phyloP scores from a whole-genome alignment of 2,113 vertebrate species.

The Odocoileus virginianus region DNA sequence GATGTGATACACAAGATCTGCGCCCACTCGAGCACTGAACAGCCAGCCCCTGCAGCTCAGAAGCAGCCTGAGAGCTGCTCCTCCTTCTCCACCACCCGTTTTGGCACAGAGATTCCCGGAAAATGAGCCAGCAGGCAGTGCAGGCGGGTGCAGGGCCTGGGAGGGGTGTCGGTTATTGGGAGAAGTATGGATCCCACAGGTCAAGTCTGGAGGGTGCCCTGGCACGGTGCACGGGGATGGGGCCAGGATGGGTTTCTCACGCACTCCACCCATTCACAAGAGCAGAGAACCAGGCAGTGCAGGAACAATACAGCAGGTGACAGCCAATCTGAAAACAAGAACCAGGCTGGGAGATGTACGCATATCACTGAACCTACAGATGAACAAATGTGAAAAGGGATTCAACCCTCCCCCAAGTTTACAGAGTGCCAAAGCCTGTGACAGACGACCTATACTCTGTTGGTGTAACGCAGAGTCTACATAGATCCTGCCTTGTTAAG shows the following conservation, averaged over 20 bases:
- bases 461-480: background rate
- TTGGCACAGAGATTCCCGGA: background rate
- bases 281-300: background rate
- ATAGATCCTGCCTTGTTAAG: background rate
- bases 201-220: background rate
- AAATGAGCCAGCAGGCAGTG: background rate
- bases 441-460: rapidly evolving
- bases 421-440: background rate
- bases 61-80: too few species aligned
- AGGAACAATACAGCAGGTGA: background rate
- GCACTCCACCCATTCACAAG: background rate
- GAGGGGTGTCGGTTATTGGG: too few species aligned
- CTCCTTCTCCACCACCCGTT: background rate
- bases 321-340: background rate
- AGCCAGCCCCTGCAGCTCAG: background rate
- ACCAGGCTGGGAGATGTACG: background rate
- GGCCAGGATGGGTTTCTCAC: background rate
- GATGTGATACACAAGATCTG: background rate
- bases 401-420: too few species aligned
- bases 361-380: rapidly evolving
- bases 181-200: background rate
- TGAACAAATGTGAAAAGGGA: background rate
- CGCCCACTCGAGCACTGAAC: rapidly evolving
- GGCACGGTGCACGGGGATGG: rapidly evolving
- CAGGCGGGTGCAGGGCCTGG: rapidly evolving